Percentiles rank a stretch among this genome's conserved stretches.
phyloP scores from a whole-genome alignment of 2,113 vertebrate species.

The Rhombomys opimus region DNA sequence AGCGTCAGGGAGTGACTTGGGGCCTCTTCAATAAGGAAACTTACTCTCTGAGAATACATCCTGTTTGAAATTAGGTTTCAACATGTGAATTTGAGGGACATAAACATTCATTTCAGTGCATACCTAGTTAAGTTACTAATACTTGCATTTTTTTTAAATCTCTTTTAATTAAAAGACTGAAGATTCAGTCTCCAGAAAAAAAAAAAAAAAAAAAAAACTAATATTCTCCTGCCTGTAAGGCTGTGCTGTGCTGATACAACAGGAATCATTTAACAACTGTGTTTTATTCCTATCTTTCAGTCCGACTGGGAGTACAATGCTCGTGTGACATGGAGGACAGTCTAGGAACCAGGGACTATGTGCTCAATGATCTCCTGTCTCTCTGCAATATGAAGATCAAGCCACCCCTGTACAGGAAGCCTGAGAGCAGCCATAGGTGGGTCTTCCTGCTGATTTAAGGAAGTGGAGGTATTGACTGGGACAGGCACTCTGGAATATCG shows the following conservation, averaged over 20 bases:
- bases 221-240: neutral
- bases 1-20: neutral
- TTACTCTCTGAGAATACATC: neutral
- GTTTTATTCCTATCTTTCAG: neutral
- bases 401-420: accelerated
- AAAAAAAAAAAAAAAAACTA: neutral
- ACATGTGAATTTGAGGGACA: neutral
- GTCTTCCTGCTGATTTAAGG: neutral
- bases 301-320: neutral
- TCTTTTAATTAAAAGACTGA: neutral
- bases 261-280: neutral
- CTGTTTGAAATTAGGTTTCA: neutral
- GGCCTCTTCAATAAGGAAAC: neutral
- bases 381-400: neutral
- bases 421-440: neutral
- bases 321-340: accelerated
- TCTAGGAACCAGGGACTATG: neutral
- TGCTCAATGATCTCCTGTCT: neutral
- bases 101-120: no score
- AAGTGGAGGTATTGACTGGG: neutral
- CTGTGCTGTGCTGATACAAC: neutral
- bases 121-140: neutral
- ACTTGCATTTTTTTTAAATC: neutral
- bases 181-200: neutral
- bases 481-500: neutral